These are phyloP conservation scores for Arothron firmamentum DNA, from an alignment of 2,113 vertebrate genomes.

Conservation along the genomic window DNA sequence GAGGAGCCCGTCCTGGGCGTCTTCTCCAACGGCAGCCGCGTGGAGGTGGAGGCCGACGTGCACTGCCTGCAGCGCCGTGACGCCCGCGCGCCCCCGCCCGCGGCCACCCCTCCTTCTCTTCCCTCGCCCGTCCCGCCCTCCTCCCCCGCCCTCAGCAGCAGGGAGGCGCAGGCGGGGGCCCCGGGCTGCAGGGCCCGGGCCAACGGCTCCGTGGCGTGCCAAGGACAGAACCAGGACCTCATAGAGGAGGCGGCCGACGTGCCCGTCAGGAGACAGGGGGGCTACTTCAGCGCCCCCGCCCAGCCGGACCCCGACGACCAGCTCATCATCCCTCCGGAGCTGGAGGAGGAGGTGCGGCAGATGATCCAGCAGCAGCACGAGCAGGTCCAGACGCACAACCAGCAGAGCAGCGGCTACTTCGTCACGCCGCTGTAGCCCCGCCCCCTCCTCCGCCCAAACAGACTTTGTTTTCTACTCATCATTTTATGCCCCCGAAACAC, in stretches of 20 bases:
- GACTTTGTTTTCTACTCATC: slow-evolving; percentile 60
- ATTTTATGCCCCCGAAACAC: slow-evolving; percentile 45
- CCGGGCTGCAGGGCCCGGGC: slow-evolving; percentile 80
- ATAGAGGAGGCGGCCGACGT: slow-evolving; percentile 89
- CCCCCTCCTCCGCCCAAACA: no score
- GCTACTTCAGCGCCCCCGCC: slow-evolving; percentile 92
- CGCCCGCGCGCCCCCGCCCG: no score
- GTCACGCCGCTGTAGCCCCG: slow-evolving; percentile 83
- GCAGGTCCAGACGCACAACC: slow-evolving; percentile 63
- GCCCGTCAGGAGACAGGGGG: slow-evolving; percentile 83
- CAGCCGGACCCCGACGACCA: slow-evolving; percentile 94
- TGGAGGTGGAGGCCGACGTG: slow-evolving; percentile 94
- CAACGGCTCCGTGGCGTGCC: slow-evolving; percentile 90
- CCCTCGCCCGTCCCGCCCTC: slow-evolving; percentile 78
- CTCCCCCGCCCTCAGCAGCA: slow-evolving; percentile 80
- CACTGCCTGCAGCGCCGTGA: slow-evolving; percentile 76
- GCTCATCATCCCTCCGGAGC: slow-evolving; percentile 94
- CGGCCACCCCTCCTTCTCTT: slow-evolving; percentile 45
- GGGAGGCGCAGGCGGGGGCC: slow-evolving; percentile 79
- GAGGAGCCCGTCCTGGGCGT: slow-evolving; percentile 95
- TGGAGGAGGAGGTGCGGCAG: slow-evolving; percentile 95
- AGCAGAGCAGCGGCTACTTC: slow-evolving; percentile 72
- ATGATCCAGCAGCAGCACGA: slow-evolving; percentile 90
- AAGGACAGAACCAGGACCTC: slow-evolving; percentile 88
- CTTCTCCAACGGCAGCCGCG: slow-evolving; percentile 91